Conservation (phyloP, 2,888 invertebrate species). For the Pecten maximus region DNA sequence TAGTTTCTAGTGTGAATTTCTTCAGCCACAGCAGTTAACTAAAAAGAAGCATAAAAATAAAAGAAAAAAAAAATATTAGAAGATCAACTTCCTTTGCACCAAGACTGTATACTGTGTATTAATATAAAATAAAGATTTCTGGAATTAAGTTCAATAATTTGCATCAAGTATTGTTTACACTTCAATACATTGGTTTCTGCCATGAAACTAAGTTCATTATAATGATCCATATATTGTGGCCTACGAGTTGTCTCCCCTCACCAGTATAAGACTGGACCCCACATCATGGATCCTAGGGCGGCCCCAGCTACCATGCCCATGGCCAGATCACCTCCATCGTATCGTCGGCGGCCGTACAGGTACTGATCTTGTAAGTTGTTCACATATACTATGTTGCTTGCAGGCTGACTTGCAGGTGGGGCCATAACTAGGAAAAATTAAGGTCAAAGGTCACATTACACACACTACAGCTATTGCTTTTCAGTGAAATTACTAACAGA, state of each 20-base stretch:
- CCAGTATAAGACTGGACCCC: constrained; percentile 58
- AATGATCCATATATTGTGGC: not conserved
- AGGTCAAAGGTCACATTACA: not conserved
- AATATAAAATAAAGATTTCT: not conserved
- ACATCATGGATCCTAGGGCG: constrained; percentile 64
- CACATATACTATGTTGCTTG: constrained; percentile 49
- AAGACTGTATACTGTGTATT: not conserved
- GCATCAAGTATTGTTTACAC: not conserved
- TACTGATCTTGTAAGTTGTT: constrained; percentile 50
- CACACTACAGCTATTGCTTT: too few relatives aligned
- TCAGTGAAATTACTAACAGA: too few relatives aligned
- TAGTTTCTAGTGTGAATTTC: too few relatives aligned
- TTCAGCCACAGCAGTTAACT: too few relatives aligned
- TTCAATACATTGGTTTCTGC: not conserved
- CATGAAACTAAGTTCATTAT: not conserved
- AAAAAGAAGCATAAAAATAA: not conserved
- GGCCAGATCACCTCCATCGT: constrained; percentile 65
- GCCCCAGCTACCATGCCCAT: constrained; percentile 75
- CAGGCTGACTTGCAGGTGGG: not conserved
- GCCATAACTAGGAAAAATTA: not conserved
- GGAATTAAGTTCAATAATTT: not conserved
- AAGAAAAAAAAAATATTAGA: too few relatives aligned
- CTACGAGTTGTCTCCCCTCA: constrained; percentile 22
- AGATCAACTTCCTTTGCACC: not conserved
- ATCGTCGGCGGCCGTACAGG: constrained; percentile 47